Conservation (phyloP, 2,113 vertebrate genomes). For the Ailuropoda melanoleuca region DNA sequence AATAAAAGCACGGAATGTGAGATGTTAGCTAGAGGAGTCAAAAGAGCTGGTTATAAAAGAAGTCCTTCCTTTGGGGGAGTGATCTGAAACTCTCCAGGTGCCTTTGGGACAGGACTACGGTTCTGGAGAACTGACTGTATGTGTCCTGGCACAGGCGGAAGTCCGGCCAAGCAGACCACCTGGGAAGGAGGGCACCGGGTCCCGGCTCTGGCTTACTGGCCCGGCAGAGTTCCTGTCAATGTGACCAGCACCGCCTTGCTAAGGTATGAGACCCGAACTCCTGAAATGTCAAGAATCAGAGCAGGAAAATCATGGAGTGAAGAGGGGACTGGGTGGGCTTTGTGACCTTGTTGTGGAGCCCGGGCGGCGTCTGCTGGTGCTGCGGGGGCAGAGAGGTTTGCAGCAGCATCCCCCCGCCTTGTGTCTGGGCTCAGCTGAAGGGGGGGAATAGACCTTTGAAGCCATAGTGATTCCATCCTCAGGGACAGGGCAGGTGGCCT, state of each 20-base stretch:
- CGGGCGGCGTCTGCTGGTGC: rapidly evolving
- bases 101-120: neutral
- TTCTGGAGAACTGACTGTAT: rapidly evolving
- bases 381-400: neutral
- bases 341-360: rapidly evolving
- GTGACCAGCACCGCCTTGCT: conserved; percentile 88
- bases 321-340: rapidly evolving
- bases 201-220: conserved; percentile 93
- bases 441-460: neutral
- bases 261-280: conserved; percentile 84
- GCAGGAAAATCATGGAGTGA: neutral
- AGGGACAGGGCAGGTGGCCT: neutral
- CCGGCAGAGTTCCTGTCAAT: conserved; percentile 86
- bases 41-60: neutral
- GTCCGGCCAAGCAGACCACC: conserved; percentile 93
- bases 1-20: neutral
- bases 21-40: neutral
- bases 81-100: neutral
- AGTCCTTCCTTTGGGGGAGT: neutral
- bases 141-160: conserved; percentile 88
- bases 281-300: neutral
- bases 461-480: neutral
- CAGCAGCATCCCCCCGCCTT: rapidly evolving
- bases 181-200: conserved; percentile 98
- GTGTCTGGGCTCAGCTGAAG: neutral